Conservation (phyloP, 1,140 invertebrate species). For the Monomorium pharaonis region DNA sequence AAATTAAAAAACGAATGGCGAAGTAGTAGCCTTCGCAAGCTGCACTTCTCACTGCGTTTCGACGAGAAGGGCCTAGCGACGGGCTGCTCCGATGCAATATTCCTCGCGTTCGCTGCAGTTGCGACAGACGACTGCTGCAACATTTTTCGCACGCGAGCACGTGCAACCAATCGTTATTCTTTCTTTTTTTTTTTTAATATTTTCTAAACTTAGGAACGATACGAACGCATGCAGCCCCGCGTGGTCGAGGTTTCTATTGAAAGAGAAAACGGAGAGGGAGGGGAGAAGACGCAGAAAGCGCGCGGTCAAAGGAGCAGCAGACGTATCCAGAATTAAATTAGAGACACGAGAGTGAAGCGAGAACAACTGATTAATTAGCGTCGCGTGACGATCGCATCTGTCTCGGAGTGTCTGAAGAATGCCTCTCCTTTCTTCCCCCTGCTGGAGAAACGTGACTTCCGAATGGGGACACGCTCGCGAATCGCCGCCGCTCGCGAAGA, state of each 20-base stretch:
- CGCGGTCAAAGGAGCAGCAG: not conserved
- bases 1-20: slow-evolving; percentile 2
- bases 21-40: slow-evolving; percentile 9
- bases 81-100: not conserved
- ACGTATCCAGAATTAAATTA: slow-evolving; percentile 2
- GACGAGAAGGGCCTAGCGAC: not conserved
- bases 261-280: not conserved
- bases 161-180: not conserved
- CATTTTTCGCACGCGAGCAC: slow-evolving; percentile 8
- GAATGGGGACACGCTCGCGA: slow-evolving; percentile 9
- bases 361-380: slow-evolving; percentile 2
- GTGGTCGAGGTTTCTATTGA: not conserved
- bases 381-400: slow-evolving; percentile 6
- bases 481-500: not conserved
- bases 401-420: not conserved
- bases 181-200: not conserved
- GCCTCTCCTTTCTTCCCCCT: not conserved
- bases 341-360: not conserved
- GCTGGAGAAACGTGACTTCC: not conserved
- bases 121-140: not conserved
- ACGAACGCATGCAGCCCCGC: not conserved
- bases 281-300: not conserved
- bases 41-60: slow-evolving; percentile 9
- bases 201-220: not conserved
- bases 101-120: slow-evolving; percentile 25